phyloP scores from a whole-genome alignment of 2,797 vertebrate species.

The Xerus rutilus region DNA sequence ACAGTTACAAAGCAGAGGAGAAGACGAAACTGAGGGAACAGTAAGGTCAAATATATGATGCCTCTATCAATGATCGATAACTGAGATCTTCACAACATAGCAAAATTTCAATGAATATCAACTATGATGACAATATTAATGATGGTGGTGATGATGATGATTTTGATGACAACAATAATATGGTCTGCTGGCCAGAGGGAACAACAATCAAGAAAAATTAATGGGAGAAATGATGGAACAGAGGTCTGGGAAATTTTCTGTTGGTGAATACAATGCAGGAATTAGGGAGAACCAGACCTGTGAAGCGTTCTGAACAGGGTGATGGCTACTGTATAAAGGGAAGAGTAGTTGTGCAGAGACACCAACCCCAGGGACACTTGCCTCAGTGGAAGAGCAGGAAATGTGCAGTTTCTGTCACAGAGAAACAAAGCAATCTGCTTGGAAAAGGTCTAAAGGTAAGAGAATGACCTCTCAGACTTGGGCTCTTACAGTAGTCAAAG shows the following conservation, averaged over 20 bases:
- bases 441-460: background rate
- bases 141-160: background rate
- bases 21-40: background rate
- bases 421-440: background rate
- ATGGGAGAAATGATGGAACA: conserved; percentile 43
- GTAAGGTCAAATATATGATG: background rate
- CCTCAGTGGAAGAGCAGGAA: background rate
- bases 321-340: background rate
- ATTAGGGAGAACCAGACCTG: background rate
- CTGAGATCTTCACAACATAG: background rate
- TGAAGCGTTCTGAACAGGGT: background rate
- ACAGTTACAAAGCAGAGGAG: background rate
- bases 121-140: background rate
- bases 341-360: background rate
- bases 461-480: background rate
- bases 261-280: background rate
- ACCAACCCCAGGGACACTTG: background rate
- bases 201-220: conserved; percentile 21
- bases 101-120: background rate
- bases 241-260: background rate
- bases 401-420: background rate
- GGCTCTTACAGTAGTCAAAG: background rate
- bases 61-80: background rate
- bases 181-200: background rate
- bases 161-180: conserved; percentile 36